Evolutionary conservation across 2,888 invertebrate genomes (phyloP).

Genomic region (Euspilapteryx auroguttella): DNA sequence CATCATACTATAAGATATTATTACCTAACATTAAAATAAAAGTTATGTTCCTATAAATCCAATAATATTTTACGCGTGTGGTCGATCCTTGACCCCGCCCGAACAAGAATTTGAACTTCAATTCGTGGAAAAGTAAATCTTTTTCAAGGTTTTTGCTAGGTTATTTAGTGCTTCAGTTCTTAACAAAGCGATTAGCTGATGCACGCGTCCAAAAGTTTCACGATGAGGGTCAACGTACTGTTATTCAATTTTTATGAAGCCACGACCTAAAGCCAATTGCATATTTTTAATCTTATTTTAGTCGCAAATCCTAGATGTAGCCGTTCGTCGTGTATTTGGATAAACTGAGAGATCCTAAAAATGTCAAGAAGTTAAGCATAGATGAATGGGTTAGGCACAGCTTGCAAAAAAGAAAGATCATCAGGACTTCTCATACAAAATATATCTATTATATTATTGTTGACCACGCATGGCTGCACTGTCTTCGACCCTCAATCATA

Average conservation of each 20-base stretch:
- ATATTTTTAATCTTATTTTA: too few species aligned
- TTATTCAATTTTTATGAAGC: neutral
- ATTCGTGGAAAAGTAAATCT: slow-evolving; percentile 8
- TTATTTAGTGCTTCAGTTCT: neutral
- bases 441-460: too few species aligned
- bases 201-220: slow-evolving; percentile 11
- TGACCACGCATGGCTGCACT: too few species aligned
- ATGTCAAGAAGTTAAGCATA: too few species aligned
- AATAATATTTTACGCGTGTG: slow-evolving; percentile 8
- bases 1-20: slow-evolving; percentile 8
- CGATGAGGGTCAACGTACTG: slow-evolving; percentile 11
- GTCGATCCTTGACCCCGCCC: slow-evolving; percentile 11
- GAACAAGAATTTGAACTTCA: slow-evolving; percentile 10
- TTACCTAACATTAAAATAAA: slow-evolving; percentile 8
- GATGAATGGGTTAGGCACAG: too few species aligned
- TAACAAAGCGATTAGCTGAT: slow-evolving; percentile 8
- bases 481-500: too few species aligned
- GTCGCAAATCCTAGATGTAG: too few species aligned
- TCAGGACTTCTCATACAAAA: too few species aligned
- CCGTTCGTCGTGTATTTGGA: too few species aligned
- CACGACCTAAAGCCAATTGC: too few species aligned
- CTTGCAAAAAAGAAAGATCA: too few species aligned
- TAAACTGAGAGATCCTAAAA: too few species aligned
- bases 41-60: slow-evolving; percentile 10
- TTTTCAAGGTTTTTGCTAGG: slow-evolving; percentile 7